Base-by-base conservation (phyloP, 2,113 vertebrate species). In the Tauraco erythrolophus region DNA sequence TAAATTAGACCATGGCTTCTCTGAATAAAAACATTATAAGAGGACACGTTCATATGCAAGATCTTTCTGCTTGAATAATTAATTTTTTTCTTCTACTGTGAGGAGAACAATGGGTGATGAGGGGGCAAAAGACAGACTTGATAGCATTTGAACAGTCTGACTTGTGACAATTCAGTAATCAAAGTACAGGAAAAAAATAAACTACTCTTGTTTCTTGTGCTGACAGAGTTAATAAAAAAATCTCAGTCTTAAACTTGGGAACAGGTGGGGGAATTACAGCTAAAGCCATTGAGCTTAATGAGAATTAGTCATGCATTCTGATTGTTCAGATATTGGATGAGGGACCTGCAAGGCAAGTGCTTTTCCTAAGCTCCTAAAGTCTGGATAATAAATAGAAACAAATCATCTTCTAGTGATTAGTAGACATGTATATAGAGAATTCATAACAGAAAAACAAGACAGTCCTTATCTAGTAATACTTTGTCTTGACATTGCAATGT, bases 1-100 rank as follows among this genome's bases (percentile, higher is more conserved):
- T 94, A 98, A 96, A 97, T 95, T 97, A 96, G 94, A 96, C 66
- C 43, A 46, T 56, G 72, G 37, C 85, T 80, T 93, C 65, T 96
- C 64, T 84, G 88, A 96, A 87, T 66, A 70, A 95, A 96, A 86
- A 39, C n/a, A 71, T 72, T 91, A 11, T 69, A 83, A 89, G 62
- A 95, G 18, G 85, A 76, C n/a, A 31, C 66, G 57, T 91, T 78
- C 51, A 78, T 84, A 89, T 87, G 76, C 17, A 92, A 88, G 60
- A 31, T 71, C 53, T 88, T 94, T 80, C 88, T 79, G 15, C 25
- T 19, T 31, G 17, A 61, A 23, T 66, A 30, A 22, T 53, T 68
- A 56, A 33, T 60, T 41, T 39, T 64, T 14, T 43, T 24, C 23
- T 88, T 71, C 31, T 80, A 39, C n/a, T 57, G 6, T 79, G n/a